Percentiles rank a stretch among this genome's conserved stretches.
These are phyloP conservation scores for Graphium colonna DNA, from an alignment of 2,888 invertebrate genomes.

Conservation along the genomic window DNA sequence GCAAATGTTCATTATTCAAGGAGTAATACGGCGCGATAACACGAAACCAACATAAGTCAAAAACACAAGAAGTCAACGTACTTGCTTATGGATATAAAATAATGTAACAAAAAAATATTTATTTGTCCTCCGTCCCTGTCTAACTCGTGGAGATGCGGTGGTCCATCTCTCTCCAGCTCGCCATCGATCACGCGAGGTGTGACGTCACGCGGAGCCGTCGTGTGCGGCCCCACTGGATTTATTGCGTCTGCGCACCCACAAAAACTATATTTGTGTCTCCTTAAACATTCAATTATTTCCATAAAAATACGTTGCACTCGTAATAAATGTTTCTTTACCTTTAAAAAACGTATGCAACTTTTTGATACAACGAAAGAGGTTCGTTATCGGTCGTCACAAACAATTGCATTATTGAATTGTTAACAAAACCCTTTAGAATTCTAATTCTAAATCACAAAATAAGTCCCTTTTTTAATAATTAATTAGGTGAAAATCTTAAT, in stretches of 20 bases:
- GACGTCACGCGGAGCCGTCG: slow-evolving; percentile 79
- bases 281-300: slow-evolving; percentile 12
- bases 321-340: not conserved
- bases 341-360: too few relatives aligned
- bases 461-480: too few relatives aligned
- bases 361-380: too few relatives aligned
- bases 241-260: slow-evolving; percentile 73
- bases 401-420: too few relatives aligned
- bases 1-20: slow-evolving; percentile 46
- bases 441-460: too few relatives aligned
- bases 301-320: not conserved
- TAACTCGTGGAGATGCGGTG: slow-evolving; percentile 38
- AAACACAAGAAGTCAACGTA: slow-evolving; percentile 75
- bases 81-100: slow-evolving; percentile 73
- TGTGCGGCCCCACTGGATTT: slow-evolving; percentile 77
- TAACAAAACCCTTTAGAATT: too few relatives aligned
- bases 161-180: slow-evolving; percentile 56
- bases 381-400: too few relatives aligned
- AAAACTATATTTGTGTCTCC: slow-evolving; percentile 32
- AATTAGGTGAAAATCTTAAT: too few relatives aligned
- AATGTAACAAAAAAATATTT: slow-evolving; percentile 72
- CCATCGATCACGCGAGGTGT: slow-evolving; percentile 77
- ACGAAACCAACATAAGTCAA: slow-evolving; percentile 58
- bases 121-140: slow-evolving; percentile 56
- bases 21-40: slow-evolving; percentile 49